These are phyloP conservation scores for Synanthedon vespiformis DNA, from an alignment of 2,888 invertebrate genomes.

Conservation along the genomic window DNA sequence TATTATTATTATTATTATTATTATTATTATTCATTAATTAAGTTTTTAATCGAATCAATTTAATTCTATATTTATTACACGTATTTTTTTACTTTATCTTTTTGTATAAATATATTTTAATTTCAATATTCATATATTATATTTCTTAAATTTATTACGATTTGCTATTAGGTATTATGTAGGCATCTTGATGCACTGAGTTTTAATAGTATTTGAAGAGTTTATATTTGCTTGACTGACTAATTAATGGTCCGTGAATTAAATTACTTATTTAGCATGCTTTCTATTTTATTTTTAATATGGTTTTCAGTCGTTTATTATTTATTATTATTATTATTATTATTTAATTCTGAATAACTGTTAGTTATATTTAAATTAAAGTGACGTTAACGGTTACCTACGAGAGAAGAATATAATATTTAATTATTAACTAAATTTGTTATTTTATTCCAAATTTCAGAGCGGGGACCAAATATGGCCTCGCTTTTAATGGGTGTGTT, in stretches of 20 bases:
- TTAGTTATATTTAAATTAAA: too few species aligned
- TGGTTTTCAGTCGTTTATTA: too few species aligned
- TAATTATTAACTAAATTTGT: neutral
- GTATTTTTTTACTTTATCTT: conserved; percentile 24
- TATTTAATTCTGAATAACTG: too few species aligned
- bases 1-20: conserved; percentile 56
- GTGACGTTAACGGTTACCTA: too few species aligned
- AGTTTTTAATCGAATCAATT: conserved; percentile 32
- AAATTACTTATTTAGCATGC: too few species aligned
- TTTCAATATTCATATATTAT: conserved; percentile 25
- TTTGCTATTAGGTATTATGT: conserved; percentile 33
- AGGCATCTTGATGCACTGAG: conserved; percentile 54
- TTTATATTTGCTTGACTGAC: neutral
- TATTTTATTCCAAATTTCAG: neutral
- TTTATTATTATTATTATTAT: too few species aligned
- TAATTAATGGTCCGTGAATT: neutral
- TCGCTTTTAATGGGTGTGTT: neutral
- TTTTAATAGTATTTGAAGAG: conserved; percentile 3
- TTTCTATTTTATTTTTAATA: too few species aligned
- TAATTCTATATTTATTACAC: conserved; percentile 47
- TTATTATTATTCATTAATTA: conserved; percentile 53
- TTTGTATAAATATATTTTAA: conserved; percentile 13
- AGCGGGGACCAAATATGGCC: neutral
- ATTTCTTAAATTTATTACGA: conserved; percentile 25
- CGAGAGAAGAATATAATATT: neutral